Evolutionary conservation across 2,888 invertebrate species (phyloP), one percentile per base, ranked within the genome.

Genomic region (Allygus modestus): DNA sequence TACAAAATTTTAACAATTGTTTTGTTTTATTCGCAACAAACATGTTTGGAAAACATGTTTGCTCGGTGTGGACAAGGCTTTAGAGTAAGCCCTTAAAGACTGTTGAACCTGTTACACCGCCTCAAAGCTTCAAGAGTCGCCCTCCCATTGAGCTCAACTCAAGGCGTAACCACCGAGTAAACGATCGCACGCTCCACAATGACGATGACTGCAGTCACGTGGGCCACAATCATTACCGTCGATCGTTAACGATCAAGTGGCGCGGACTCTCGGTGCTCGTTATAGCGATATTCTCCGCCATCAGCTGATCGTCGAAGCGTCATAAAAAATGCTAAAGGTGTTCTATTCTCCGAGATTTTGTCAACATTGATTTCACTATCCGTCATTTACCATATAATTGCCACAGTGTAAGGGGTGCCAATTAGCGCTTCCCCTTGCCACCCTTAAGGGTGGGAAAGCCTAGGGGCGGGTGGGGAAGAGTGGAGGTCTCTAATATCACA

Each of bases 161-260:
- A 7, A 28, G 65, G 15, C 65, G 65, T 31, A 65, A 28, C 28
- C 31, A 31, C 4, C 28, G 65, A 4, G 28, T 65, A 28, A 65
- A 28, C 65, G 65, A 65, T 5, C 58, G 58, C 20, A 58, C 58
- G 20, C 58, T 58, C 51, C 23, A 58, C 58, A 58, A 58, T 58
- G 58, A 58, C 20, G 58, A n/a, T n/a, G n/a, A n/a, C n/a, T n/a
- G n/a, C n/a, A n/a, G n/a, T n/a, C 9, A 58, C 23, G 58, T 23
- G 46, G n/a, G 12, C 51, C 28, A 79, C 79, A n/a, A 58, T 83
- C 83, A 37, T 73, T n/a, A 82, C 15, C 37, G 46, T n/a, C 51
- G 65, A 83, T 83, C 73, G 73, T 79, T 54, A 79, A 41, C 54
- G 65, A 73, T 82, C 69, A 71, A 69, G 71, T 51, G 71, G 46